Percentiles rank a stretch among this genome's conserved stretches.
Conservation (phyloP, 2,113 vertebrate genomes). For the Microcebus ravelobensis region DNA sequence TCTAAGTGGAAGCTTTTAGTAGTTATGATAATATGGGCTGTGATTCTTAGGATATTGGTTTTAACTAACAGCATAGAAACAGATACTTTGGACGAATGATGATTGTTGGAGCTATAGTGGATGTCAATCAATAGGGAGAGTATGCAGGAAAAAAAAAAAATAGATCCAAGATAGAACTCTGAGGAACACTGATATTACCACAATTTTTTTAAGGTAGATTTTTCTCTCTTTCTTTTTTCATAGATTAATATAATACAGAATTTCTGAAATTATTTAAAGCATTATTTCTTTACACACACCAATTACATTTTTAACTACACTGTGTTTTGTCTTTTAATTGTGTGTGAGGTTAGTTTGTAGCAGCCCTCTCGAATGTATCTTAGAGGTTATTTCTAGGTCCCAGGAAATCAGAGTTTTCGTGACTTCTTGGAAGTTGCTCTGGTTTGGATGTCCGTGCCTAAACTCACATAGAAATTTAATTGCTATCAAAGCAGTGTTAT, state of each 20-base stretch:
- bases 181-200: background rate
- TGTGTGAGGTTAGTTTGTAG: background rate
- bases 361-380: background rate
- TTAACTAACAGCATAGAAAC: background rate
- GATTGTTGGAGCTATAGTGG: background rate
- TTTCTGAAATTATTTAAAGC: background rate
- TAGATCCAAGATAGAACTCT: background rate
- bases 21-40: background rate
- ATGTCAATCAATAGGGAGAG: background rate
- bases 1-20: background rate
- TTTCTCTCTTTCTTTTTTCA: background rate
- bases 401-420: background rate
- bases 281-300: background rate
- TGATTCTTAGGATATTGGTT: background rate
- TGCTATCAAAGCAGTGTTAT: background rate
- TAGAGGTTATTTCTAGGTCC: background rate
- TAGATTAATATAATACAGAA: background rate
- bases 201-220: background rate
- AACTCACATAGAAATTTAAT: background rate
- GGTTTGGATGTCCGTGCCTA: background rate
- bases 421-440: background rate
- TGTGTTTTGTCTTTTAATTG: background rate
- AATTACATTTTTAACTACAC: background rate
- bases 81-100: background rate
- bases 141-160: background rate